Conservation (phyloP, 2,797 vertebrate species). For the Thripadectes ignobilis region DNA sequence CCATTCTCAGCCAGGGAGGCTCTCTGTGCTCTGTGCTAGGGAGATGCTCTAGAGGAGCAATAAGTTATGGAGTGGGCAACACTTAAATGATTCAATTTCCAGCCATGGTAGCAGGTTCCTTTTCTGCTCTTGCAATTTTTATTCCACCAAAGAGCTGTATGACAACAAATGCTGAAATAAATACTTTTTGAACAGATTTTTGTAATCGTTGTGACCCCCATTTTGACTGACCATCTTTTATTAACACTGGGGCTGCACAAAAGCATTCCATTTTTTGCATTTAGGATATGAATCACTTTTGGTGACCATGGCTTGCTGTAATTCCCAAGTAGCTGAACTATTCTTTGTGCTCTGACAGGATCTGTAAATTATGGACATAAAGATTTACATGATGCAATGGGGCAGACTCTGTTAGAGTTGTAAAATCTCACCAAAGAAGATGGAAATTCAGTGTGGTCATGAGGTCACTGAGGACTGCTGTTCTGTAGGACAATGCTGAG, state of each 20-base stretch:
- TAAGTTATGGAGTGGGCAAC: not conserved
- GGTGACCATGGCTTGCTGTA: not conserved
- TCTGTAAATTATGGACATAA: not conserved
- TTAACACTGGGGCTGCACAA: not conserved
- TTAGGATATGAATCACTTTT: not conserved
- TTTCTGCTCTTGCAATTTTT: not conserved
- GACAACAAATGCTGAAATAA: not conserved
- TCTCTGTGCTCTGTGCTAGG: accelerated
- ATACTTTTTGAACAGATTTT: not conserved
- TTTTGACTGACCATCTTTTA: not conserved
- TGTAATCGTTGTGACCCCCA: not conserved
- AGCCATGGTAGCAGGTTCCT: not conserved
- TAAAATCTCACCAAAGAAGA: not conserved
- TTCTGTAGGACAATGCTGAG: not conserved
- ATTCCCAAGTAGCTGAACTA: not conserved
- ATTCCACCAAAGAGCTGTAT: not conserved
- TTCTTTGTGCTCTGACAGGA: not conserved
- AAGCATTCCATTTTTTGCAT: not conserved
- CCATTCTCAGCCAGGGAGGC: not conserved
- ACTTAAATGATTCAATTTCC: not conserved
- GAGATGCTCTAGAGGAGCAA: not conserved
- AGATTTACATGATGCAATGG: not conserved
- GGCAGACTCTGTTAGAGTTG: not conserved
- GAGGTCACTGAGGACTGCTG: not conserved
- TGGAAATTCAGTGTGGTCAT: not conserved